Base-by-base conservation (phyloP, 2,113 vertebrate genomes). In the Panthera uncia region DNA sequence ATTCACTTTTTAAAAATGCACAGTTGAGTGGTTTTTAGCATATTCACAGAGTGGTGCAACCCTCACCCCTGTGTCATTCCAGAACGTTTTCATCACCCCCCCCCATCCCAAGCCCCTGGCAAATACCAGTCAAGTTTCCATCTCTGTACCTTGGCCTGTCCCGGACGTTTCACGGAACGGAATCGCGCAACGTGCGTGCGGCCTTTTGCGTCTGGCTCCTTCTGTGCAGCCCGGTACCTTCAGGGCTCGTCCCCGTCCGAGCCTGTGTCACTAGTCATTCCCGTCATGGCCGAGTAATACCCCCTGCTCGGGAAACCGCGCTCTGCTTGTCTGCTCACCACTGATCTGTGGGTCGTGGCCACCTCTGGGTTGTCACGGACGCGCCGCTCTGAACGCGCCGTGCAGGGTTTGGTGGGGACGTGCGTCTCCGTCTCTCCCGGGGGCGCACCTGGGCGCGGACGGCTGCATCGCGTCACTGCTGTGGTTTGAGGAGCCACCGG, bases 151-250 rank as follows among this genome's bases (percentile, higher is more conserved):
- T 68, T 11, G 45, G 57, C n/a, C 68, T 4, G 0, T 13, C 16
- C 23, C 11, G 14, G 38, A 33, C 0, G 4, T 36, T 10, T 31
- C 10, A 0, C 7, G 0, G 23, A 4, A 0, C 0, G 71, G 18
- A 6, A 1, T 23, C 48, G 0, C 2, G 0, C 2, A 0, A 7
- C 0, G 0, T 1, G 4, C n/a, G n/a, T n/a, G n/a, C n/a, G n/a
- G n/a, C n/a, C n/a, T n/a, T n/a, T n/a, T n/a, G n/a, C n/a, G n/a
- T n/a, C n/a, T n/a, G n/a, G n/a, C 73, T 50, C 1, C 63, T 0
- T 11, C 27, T 16, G 0, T 15, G 3, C 10, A 0, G 23, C 36
- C 0, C 1, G 1, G 9, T 1, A 13, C 3, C 4, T 38, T 25
- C 1, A 0, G 7, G 81, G n/a, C 1, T 6, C 6, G 0, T 10